A percentile compares a stretch with the other conserved stretches of the same genome.
Evolutionary conservation across 2,888 invertebrate genomes (phyloP).

Genomic region (Drosophila monieri): DNA sequence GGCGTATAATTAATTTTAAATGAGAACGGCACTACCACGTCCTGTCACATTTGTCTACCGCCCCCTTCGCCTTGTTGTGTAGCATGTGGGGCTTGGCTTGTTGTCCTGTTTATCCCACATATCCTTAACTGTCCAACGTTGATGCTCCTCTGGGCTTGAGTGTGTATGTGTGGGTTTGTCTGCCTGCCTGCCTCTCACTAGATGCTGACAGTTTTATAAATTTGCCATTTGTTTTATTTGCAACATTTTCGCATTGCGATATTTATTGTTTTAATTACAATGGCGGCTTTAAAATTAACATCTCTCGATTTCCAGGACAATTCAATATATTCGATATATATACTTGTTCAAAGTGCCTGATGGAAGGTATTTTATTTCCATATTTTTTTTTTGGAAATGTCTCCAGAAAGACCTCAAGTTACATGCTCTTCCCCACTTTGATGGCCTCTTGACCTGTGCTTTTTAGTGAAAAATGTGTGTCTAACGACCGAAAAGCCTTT

Average conservation of each 20-base stretch:
- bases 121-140: slow-evolving; percentile 38
- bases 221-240: slow-evolving; percentile 49
- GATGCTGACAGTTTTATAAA: slow-evolving; percentile 56
- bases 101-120: slow-evolving; percentile 47
- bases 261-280: slow-evolving; percentile 70
- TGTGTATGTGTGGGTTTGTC: not conserved
- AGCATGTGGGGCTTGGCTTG: slow-evolving; percentile 30
- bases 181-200: slow-evolving; percentile 7
- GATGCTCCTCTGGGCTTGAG: slow-evolving; percentile 8
- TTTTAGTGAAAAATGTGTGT: slow-evolving; percentile 13
- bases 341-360: no score
- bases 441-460: slow-evolving; percentile 34
- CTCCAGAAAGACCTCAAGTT: not conserved
- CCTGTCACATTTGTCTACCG: slow-evolving; percentile 37
- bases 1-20: slow-evolving; percentile 76
- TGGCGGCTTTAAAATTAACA: slow-evolving; percentile 63
- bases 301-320: slow-evolving; percentile 20
- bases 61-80: not conserved
- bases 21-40: slow-evolving; percentile 44
- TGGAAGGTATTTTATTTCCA: no score
- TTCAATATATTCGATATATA: not conserved
- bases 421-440: slow-evolving; percentile 14
- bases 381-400: no score
- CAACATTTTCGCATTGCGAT: slow-evolving; percentile 43
- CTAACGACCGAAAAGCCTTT: slow-evolving; percentile 39